Conservation (phyloP, 2,113 vertebrate species). For the Dendropsophus ebraccatus region DNA sequence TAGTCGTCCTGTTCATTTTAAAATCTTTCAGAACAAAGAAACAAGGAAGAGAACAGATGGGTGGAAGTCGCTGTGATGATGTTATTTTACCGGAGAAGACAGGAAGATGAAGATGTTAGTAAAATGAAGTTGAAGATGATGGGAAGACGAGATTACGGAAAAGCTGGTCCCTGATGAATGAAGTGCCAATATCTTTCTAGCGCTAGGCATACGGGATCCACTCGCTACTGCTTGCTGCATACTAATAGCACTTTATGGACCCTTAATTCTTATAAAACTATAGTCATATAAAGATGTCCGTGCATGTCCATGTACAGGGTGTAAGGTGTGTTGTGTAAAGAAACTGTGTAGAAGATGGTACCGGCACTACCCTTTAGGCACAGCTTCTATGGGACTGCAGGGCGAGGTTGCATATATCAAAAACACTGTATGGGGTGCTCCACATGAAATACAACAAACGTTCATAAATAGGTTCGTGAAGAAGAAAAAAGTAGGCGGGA, state of each 20-base stretch:
- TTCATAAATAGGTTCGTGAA: no score
- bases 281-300: no score
- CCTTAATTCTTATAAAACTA: background rate
- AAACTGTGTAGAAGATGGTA: no score
- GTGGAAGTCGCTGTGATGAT: background rate
- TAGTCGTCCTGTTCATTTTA: slow-evolving; percentile 29
- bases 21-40: slow-evolving; percentile 1
- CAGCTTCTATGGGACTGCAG: no score
- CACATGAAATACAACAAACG: no score
- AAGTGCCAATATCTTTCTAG: background rate
- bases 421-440: no score
- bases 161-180: background rate
- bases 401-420: no score
- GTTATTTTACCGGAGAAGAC: background rate
- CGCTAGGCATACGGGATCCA: background rate
- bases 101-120: background rate
- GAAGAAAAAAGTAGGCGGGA: no score
- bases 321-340: no score
- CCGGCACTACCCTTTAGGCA: no score
- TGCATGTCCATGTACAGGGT: no score
- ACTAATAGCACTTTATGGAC: background rate
- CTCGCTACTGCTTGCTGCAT: background rate
- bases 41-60: background rate
- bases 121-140: background rate
- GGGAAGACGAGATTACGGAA: background rate